These are phyloP conservation scores for Caenorhabditis elegans DNA, from an alignment of 1,140 invertebrate genomes.

Conservation along the genomic window WBcel235 BX284602.5:8729501-8730000, in stretches of 20 bases:
- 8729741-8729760: constrained; percentile 18
- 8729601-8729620: background rate
- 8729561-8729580: constrained; percentile 28
- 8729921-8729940: too few species aligned
- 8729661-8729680: background rate
- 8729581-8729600: constrained; percentile 15
- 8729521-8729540: constrained; percentile 4
- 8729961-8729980: too few species aligned
- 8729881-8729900: too few species aligned
- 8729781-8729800: background rate
- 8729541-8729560: background rate
- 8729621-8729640: background rate
- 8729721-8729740: background rate
- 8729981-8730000: too few species aligned
- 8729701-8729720: background rate
- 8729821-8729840: background rate
- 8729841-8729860: background rate
- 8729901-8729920: too few species aligned
- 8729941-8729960: too few species aligned
- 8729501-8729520: background rate
- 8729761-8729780: background rate
- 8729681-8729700: background rate
- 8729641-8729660: background rate
- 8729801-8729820: background rate
- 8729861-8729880: too few species aligned